Base-by-base conservation (phyloP, 2,888 invertebrate species). In the Leptura quadrifasciata region DNA sequence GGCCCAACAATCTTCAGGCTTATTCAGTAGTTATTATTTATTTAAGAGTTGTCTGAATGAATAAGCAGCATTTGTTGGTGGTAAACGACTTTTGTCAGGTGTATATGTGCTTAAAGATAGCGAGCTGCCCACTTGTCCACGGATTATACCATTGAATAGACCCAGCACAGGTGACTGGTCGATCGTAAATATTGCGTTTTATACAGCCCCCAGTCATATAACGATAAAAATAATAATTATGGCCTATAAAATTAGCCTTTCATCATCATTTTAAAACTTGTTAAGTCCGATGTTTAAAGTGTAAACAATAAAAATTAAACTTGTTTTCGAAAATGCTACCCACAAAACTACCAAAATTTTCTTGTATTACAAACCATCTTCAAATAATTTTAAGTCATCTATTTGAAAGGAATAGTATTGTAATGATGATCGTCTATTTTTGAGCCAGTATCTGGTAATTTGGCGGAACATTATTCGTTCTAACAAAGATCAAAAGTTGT, bases 161-260 rank as follows among this genome's bases (percentile, higher is more conserved):
- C 67, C 52, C 67, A 82, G 85, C 85, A 86, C 86, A 86, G 86
- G 86, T 86, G 86, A 83, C 81, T 77, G 76, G 76, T 72, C 72
- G 79, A 79, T 81, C 83, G 80, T 85, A 86, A 86, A 85, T 84
- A 83, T 83, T 69, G 81, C 78, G 81, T 82, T 85, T 86, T 85
- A 85, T 85, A 83, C 78, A 74, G 80, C 77, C 80, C 78, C 75
- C 73, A 80, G 82, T 79, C 80, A 73, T 83, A 81, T 84, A 83
- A 82, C 84, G 84, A 84, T 85, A 84, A 86, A 85, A 84, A 84
- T 85, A 85, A 84, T 84, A 85, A 84, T 85, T 83, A 84, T 81
- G 81, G 78, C 67, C 80, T 81, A 84, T 84, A 84, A 85, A 84
- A 83, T 84, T 80, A 79, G 79, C 80, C 82, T 83, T 84, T 84